A percentile compares a stretch with the other conserved stretches of the same genome.
Evolutionary conservation across 2,888 invertebrate genomes (phyloP).

Genomic region (Meloe dianella): DNA sequence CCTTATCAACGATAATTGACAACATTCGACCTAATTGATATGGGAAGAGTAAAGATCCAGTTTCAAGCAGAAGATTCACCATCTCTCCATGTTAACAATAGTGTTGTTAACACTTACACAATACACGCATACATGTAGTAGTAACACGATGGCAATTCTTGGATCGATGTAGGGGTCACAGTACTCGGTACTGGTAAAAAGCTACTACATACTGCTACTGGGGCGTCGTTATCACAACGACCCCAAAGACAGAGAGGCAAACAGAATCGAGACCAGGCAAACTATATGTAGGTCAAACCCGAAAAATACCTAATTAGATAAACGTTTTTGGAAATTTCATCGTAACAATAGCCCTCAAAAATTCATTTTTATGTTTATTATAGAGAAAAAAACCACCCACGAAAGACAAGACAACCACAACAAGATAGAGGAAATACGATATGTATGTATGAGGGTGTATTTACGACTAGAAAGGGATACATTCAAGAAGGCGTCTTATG

Average conservation of each 20-base stretch:
- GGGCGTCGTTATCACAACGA: slow-evolving; percentile 5
- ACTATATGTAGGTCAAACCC: not conserved
- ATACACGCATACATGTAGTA: not conserved
- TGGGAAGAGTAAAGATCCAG: slow-evolving; percentile 3
- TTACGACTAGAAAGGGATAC: not conserved
- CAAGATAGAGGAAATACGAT: not conserved
- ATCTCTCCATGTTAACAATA: slow-evolving; percentile 21
- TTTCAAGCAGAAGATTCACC: slow-evolving; percentile 1
- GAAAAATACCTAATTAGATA: too few species aligned
- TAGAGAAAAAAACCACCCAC: too few species aligned
- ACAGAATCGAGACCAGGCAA: not conserved
- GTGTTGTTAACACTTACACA: slow-evolving; percentile 13
- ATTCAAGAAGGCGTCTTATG: too few species aligned
- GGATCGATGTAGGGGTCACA: slow-evolving; percentile 53
- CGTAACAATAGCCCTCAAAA: not conserved
- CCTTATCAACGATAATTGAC: not conserved
- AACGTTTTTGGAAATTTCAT: not conserved
- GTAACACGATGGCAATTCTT: not conserved
- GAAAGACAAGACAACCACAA: not conserved
- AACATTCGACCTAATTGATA: slow-evolving; percentile 10
- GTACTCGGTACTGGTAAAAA: slow-evolving; percentile 38
- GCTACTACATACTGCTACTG: slow-evolving; percentile 14
- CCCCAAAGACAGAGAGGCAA: slow-evolving; percentile 9
- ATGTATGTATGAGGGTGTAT: not conserved
- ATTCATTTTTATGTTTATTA: not conserved